Evolutionary conservation across 2,113 vertebrate species (phyloP), one percentile per base, ranked within the genome.

Genomic region (Cyphomyrus plagiostoma): DNA sequence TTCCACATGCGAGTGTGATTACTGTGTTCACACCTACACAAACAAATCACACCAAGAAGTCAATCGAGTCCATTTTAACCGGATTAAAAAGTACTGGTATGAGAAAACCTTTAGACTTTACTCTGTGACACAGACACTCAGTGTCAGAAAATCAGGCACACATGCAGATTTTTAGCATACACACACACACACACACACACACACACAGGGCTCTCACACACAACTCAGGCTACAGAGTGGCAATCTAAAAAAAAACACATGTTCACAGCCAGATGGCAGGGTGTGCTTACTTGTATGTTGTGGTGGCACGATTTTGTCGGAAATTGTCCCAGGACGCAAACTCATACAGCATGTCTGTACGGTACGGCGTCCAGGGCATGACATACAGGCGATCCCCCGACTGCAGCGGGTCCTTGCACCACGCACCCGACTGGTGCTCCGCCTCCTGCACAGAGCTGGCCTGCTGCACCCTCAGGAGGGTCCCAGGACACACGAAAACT

Each of bases 401-500:
- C 92, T 99, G 98, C 86, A 99, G 96, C 0, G 98, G 98, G 94
- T 99, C 98, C 92, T 98, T 98, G 93, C 98, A 99, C 98, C 98
- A 99, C 0, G 98, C 97, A 13, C 98, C 98, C 0, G 98, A 97
- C 92, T 98, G 98, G 92, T 99, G 97, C 91, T 98, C 97, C 0
- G 97, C 97, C 89, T 99, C 97, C 87, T 98, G 97, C 9, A 96
- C 96, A 5, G 97, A 97, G 58, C 97, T 98, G 91, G 97, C 92
- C 17, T 97, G 92, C 93, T 97, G 95, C 90, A 99, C 95, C 92
- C 96, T 95, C 93, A 97, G 96, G 66, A 98, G 95, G 0, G 96
- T 97, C 88, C 98, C 98, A 70, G 98, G 98, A 92, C 98, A 99
- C 85, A 99, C 98, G 94, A 99, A 98, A 94, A 98, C 98, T 99